These are phyloP conservation scores for Bujurquina vittata DNA, from an alignment of 2,113 vertebrate species.

Conservation along the genomic window DNA sequence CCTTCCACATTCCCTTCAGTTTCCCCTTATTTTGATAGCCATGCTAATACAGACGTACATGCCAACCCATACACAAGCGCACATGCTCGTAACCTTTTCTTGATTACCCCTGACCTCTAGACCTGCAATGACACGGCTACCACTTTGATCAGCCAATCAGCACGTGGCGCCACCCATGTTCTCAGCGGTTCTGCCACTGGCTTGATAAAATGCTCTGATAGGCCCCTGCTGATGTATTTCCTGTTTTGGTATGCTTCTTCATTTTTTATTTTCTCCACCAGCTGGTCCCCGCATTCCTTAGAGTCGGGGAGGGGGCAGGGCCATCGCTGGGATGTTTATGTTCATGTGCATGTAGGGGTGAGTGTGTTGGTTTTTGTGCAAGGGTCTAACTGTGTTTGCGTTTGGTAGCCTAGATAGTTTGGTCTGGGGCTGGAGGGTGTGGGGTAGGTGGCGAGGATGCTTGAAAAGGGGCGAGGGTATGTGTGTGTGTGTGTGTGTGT, in stretches of 20 bases:
- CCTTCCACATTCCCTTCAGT: conserved; percentile 64
- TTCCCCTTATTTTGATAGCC: conserved; percentile 57
- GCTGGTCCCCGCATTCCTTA: conserved; percentile 74
- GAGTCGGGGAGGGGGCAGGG: conserved; percentile 66
- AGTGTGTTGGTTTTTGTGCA: conserved; percentile 32
- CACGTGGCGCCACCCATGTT: conserved; percentile 71
- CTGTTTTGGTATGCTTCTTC: conserved; percentile 78
- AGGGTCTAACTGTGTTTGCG: conserved; percentile 41
- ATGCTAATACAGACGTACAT: conserved; percentile 34
- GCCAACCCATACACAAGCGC: neutral
- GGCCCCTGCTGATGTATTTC: conserved; percentile 79
- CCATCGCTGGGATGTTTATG: conserved; percentile 69
- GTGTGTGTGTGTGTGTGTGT: conserved; percentile 31
- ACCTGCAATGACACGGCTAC: conserved; percentile 70
- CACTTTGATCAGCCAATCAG: conserved; percentile 76
- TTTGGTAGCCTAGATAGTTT: conserved; percentile 67
- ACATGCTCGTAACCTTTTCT: conserved; percentile 52
- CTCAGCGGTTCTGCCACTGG: conserved; percentile 59
- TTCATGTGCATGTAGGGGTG: conserved; percentile 52
- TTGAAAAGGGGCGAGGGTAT: conserved; percentile 45
- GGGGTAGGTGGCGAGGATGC: conserved; percentile 47
- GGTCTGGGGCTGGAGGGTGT: conserved; percentile 32
- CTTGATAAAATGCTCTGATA: conserved; percentile 77
- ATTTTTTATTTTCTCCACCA: conserved; percentile 71
- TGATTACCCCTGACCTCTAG: conserved; percentile 73